Evolutionary conservation across 2,113 vertebrate genomes (phyloP).

Genomic region (Calypte anna): DNA sequence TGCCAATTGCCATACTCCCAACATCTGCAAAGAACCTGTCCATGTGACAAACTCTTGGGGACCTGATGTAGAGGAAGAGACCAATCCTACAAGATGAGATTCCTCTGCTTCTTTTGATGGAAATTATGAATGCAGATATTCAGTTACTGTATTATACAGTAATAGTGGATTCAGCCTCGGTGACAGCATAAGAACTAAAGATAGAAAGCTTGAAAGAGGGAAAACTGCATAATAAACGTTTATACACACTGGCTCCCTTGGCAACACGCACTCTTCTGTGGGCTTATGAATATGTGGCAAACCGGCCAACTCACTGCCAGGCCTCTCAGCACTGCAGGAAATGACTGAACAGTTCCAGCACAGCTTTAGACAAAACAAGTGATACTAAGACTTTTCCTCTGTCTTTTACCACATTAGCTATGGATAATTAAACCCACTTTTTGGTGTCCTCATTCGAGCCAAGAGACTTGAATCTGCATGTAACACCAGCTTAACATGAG

Average conservation of each 20-base stretch:
- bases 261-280: neutral
- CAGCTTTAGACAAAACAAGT: conserved; percentile 37
- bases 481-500: neutral
- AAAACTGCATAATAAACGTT: neutral
- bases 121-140: neutral
- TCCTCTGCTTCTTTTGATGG: neutral
- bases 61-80: neutral
- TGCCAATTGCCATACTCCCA: neutral
- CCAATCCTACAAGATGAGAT: neutral
- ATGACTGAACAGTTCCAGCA: neutral
- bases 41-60: neutral
- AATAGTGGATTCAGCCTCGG: neutral
- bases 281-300: neutral
- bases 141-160: neutral
- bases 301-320: neutral
- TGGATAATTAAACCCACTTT: neutral
- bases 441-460: neutral
- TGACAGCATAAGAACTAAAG: neutral
- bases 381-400: neutral
- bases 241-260: neutral
- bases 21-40: neutral
- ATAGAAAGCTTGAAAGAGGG: neutral
- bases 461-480: neutral
- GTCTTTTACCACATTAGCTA: neutral
- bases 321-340: neutral